These are phyloP conservation scores for Pomacea maculata DNA, from an alignment of 1,140 invertebrate genomes.

Conservation along the genomic window DNA sequence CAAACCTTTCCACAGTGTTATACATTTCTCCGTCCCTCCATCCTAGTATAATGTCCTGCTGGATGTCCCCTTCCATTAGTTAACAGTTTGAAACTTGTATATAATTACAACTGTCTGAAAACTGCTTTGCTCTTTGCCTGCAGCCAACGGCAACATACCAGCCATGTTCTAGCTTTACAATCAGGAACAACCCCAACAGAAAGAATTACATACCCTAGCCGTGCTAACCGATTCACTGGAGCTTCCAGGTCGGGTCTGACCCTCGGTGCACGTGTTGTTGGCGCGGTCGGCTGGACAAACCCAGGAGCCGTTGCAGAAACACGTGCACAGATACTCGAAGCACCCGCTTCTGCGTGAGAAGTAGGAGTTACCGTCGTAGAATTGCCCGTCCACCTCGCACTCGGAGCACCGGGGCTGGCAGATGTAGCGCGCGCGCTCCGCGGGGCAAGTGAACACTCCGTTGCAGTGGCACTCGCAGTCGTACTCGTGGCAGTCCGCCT, in stretches of 20 bases:
- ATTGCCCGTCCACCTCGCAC: slow-evolving; percentile 32
- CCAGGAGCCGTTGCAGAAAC: slow-evolving; percentile 38
- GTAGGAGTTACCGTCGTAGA: slow-evolving; percentile 38
- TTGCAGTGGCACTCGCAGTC: slow-evolving; percentile 48
- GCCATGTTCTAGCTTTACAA: no score
- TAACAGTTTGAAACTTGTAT: no score
- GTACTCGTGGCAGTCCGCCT: slow-evolving; percentile 46
- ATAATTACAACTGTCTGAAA: no score
- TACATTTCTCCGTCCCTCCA: no score
- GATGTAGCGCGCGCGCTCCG: slow-evolving; percentile 34
- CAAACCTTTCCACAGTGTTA: no score
- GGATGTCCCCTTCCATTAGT: no score
- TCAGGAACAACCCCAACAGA: no score
- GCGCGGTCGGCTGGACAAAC: slow-evolving; percentile 33
- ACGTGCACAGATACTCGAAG: slow-evolving; percentile 36
- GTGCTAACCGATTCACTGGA: no score
- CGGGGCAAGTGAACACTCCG: slow-evolving; percentile 45
- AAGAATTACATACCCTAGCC: no score
- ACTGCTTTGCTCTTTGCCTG: no score
- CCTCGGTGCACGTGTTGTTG: slow-evolving; percentile 31
- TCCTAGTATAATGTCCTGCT: no score
- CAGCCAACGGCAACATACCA: no score
- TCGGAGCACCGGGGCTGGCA: slow-evolving; percentile 38
- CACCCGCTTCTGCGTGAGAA: slow-evolving; percentile 35
- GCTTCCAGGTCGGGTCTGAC: neutral